These are phyloP conservation scores for Pseudopleuronectes americanus DNA, from an alignment of 2,797 vertebrate genomes.

Conservation along the genomic window DNA sequence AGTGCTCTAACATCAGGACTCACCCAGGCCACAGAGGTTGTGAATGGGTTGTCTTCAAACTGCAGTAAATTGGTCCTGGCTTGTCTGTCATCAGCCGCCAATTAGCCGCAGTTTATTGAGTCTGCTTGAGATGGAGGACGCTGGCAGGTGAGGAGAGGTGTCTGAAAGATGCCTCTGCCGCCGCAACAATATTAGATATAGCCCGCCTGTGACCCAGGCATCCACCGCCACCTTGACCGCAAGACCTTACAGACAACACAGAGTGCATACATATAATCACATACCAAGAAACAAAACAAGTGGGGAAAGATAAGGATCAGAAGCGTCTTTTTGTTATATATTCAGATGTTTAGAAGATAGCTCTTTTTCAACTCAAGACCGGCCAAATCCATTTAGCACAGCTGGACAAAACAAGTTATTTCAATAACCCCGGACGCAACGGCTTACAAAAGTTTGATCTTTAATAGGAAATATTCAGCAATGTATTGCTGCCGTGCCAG, in stretches of 20 bases:
- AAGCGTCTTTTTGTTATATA: background rate
- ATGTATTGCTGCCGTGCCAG: too few species aligned
- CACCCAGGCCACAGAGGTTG: slow-evolving; percentile 61
- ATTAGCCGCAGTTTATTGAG: slow-evolving; percentile 84
- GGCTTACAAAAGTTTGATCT: too few species aligned
- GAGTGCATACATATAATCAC: slow-evolving; percentile 24
- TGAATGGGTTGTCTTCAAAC: slow-evolving; percentile 75
- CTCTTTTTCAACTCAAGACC: slow-evolving; percentile 1
- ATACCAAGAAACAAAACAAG: background rate
- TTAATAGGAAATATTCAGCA: too few species aligned
- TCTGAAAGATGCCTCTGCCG: slow-evolving; percentile 77
- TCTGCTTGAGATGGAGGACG: slow-evolving; percentile 80
- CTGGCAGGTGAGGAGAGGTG: slow-evolving; percentile 82
- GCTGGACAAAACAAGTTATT: too few species aligned
- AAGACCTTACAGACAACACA: slow-evolving; percentile 19
- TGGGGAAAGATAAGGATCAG: too few species aligned
- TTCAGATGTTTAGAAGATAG: background rate
- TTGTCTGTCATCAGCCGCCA: slow-evolving; percentile 85
- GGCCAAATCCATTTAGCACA: background rate
- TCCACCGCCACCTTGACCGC: slow-evolving; percentile 46
- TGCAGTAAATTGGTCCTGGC: slow-evolving; percentile 75
- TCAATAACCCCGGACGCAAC: too few species aligned
- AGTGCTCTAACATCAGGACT: slow-evolving; percentile 54
- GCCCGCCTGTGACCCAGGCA: slow-evolving; percentile 67
- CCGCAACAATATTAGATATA: slow-evolving; percentile 58